phyloP scores from a whole-genome alignment of 2,888 invertebrate genomes.

The Spisula solida region DNA sequence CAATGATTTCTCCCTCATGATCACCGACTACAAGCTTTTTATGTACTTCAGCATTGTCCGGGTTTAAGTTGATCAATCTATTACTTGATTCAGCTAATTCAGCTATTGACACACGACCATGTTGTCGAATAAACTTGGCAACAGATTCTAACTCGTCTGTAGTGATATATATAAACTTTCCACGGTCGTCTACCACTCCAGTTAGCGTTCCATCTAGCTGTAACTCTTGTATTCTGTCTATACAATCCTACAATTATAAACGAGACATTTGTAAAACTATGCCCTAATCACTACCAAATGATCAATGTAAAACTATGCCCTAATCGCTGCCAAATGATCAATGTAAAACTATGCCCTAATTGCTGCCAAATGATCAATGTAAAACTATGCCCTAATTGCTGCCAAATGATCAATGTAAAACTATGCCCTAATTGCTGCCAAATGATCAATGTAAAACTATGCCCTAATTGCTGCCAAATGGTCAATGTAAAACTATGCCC shows the following conservation, averaged over 20 bases:
- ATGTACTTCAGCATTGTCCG: slow-evolving; percentile 82
- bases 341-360: too few species aligned
- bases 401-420: too few species aligned
- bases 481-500: too few species aligned
- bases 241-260: slow-evolving; percentile 85
- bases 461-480: too few species aligned
- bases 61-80: slow-evolving; percentile 94
- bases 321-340: too few species aligned
- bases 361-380: too few species aligned
- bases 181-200: slow-evolving; percentile 98
- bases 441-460: too few species aligned
- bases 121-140: slow-evolving; percentile 97
- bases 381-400: too few species aligned
- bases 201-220: slow-evolving; percentile 95
- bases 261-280: not conserved
- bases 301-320: too few species aligned
- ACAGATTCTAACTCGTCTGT: slow-evolving; percentile 96
- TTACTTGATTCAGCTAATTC: slow-evolving; percentile 98
- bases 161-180: slow-evolving; percentile 99
- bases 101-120: slow-evolving; percentile 97
- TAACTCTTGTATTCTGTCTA: slow-evolving; percentile 93
- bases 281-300: too few species aligned
- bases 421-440: too few species aligned
- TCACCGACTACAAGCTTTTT: slow-evolving; percentile 74
- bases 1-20: slow-evolving; percentile 41